Conservation (phyloP, 2,797 vertebrate species). For the Anas bahamensis region DNA sequence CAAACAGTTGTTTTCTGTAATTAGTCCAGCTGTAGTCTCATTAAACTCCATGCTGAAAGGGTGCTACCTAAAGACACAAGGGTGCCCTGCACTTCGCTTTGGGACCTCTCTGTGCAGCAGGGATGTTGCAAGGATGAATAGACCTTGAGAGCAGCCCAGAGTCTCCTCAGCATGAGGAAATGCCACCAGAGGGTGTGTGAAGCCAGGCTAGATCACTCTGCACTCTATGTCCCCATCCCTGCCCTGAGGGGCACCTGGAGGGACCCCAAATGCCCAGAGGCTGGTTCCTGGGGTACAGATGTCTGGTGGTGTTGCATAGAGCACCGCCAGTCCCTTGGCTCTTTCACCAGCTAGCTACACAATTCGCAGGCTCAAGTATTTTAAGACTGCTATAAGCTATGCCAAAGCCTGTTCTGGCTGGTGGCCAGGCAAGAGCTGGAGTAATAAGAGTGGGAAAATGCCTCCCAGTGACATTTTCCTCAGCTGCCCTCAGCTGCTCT, state of each 20-base stretch:
- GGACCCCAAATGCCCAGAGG: rapidly evolving
- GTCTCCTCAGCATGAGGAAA: neutral
- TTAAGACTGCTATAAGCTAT: neutral
- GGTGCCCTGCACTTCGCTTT: neutral
- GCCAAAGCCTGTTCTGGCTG: neutral
- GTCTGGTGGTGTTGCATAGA: neutral
- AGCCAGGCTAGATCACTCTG: neutral
- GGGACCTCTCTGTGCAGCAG: neutral
- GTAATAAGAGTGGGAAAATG: neutral
- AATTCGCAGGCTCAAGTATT: neutral
- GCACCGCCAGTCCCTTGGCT: neutral
- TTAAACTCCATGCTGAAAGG: neutral
- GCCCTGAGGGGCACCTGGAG: neutral
- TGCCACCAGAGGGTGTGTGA: neutral
- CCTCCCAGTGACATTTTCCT: neutral
- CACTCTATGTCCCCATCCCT: rapidly evolving
- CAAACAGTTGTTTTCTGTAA: neutral
- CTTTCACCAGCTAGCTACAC: neutral
- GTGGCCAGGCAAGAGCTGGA: neutral
- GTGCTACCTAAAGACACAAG: neutral
- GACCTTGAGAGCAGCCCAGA: neutral
- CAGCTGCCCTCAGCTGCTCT: neutral
- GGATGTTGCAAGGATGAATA: neutral
- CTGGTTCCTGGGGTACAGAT: neutral
- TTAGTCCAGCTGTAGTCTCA: neutral